Evolutionary conservation across 2,113 vertebrate species (phyloP).

Genomic region (Lonchura striata): DNA sequence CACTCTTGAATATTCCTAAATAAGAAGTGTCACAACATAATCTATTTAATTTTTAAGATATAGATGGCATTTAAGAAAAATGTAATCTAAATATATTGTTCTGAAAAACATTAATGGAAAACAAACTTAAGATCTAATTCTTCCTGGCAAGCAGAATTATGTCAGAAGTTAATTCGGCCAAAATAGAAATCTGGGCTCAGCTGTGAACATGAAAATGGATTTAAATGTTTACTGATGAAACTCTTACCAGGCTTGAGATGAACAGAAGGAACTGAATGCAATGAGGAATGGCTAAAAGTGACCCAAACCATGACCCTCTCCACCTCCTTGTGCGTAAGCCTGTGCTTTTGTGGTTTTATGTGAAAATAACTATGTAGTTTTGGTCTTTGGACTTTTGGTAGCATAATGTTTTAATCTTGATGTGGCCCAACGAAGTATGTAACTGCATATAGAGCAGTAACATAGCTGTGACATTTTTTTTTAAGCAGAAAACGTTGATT

Average conservation of each 20-base stretch:
- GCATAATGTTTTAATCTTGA: background rate
- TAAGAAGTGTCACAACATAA: background rate
- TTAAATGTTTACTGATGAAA: background rate
- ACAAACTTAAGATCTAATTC: background rate
- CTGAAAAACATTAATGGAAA: background rate
- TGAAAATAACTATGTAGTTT: background rate
- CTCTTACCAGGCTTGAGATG: background rate
- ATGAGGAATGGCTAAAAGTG: background rate
- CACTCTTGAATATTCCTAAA: background rate
- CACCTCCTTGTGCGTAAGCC: fast-evolving
- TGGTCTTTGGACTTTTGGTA: background rate
- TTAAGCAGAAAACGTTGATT: background rate
- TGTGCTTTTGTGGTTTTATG: background rate
- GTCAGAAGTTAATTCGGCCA: background rate
- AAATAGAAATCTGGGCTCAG: background rate
- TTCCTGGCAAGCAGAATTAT: background rate
- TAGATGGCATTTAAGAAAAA: background rate
- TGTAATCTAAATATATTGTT: background rate
- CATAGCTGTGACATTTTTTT: background rate
- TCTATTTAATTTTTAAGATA: background rate
- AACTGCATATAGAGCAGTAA: background rate
- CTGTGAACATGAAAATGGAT: background rate
- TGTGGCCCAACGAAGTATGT: background rate
- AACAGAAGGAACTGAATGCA: background rate
- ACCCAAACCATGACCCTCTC: background rate